A percentile compares a stretch with the other conserved stretches of the same genome.
Conservation (phyloP, 2,113 vertebrate species). For the Notarius quadriscutis region DNA sequence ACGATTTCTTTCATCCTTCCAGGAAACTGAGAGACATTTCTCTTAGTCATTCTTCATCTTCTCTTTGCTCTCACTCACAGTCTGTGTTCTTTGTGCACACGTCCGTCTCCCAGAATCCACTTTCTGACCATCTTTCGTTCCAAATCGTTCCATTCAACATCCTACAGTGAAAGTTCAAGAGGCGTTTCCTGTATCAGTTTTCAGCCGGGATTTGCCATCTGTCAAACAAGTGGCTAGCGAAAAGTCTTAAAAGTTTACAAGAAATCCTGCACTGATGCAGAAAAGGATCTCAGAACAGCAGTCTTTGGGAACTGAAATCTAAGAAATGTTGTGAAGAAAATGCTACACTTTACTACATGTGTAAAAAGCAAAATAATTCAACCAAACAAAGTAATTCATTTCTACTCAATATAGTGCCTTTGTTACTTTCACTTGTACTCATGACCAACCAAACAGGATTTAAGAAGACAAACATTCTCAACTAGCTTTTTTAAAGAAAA, state of each 20-base stretch:
- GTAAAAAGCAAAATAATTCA: neutral
- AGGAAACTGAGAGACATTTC: neutral
- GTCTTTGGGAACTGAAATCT: neutral
- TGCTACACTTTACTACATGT: too few species aligned
- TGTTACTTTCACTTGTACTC: neutral
- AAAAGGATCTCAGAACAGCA: too few species aligned
- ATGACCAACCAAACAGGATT: neutral
- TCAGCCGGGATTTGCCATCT: conserved; percentile 52
- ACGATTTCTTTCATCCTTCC: neutral
- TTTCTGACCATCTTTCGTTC: neutral
- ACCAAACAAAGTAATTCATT: neutral
- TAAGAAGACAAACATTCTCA: neutral
- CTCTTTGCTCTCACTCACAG: neutral
- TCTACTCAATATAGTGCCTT: neutral
- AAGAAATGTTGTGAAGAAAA: neutral
- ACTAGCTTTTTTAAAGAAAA: neutral
- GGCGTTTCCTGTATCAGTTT: conserved; percentile 47
- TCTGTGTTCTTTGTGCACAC: neutral
- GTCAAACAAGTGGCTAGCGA: conserved; percentile 19
- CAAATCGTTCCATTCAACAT: neutral
- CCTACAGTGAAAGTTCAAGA: conserved; percentile 38
- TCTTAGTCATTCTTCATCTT: neutral
- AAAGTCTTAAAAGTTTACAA: neutral
- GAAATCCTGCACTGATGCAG: conserved; percentile 6
- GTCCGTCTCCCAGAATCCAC: neutral